Conservation (phyloP, 2,888 invertebrate genomes). For the Meliscaeva auricollis region DNA sequence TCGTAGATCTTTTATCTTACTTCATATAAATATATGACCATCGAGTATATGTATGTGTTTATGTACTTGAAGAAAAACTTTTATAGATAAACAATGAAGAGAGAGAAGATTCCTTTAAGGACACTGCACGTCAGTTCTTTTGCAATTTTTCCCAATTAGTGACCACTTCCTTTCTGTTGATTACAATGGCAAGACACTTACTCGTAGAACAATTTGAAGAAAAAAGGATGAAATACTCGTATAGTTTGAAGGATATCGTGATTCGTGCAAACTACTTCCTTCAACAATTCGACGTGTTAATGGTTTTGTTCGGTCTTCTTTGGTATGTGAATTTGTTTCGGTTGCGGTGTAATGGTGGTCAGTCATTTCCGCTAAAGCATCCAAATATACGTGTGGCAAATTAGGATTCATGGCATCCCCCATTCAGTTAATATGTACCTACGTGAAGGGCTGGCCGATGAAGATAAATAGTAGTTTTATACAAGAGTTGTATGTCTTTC, state of each 20-base stretch:
- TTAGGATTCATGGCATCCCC: slow-evolving; percentile 58
- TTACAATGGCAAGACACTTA: slow-evolving; percentile 39
- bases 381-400: slow-evolving; percentile 57
- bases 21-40: not conserved
- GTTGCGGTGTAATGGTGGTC: not conserved
- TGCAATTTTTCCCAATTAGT: slow-evolving; percentile 69
- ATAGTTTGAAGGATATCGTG: slow-evolving; percentile 27
- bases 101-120: not conserved
- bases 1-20: not conserved
- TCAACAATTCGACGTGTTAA: slow-evolving; percentile 25
- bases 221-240: slow-evolving; percentile 37
- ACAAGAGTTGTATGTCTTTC: not conserved
- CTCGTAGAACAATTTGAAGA: slow-evolving; percentile 19
- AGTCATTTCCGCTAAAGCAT: slow-evolving; percentile 47
- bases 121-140: slow-evolving; percentile 35
- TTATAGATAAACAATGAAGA: slow-evolving; percentile 13
- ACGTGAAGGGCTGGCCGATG: slow-evolving; percentile 27
- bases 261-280: slow-evolving; percentile 23
- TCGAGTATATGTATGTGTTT: slow-evolving; percentile 16
- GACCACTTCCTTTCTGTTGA: slow-evolving; percentile 55
- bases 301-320: not conserved
- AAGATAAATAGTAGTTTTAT: slow-evolving; percentile 57
- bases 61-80: slow-evolving; percentile 2
- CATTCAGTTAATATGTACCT: not conserved
- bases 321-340: slow-evolving; percentile 33